These are phyloP conservation scores for Halcyon leucocephala DNA, from an alignment of 2,797 vertebrate genomes.

Conservation along the genomic window DNA sequence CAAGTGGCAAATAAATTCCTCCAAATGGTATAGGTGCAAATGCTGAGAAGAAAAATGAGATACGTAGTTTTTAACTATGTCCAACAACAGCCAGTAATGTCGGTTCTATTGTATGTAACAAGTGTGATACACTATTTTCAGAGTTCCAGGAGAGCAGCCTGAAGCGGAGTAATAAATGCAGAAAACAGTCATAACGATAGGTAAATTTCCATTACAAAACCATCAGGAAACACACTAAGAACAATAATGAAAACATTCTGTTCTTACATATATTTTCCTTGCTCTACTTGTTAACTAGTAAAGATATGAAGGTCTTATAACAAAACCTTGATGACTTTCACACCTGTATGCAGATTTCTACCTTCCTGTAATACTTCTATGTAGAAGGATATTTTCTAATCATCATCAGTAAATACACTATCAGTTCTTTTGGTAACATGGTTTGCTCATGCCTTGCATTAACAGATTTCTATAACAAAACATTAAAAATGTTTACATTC, in stretches of 20 bases:
- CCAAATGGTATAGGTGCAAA: conserved; percentile 98
- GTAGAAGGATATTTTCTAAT: not conserved
- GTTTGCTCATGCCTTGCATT: not conserved
- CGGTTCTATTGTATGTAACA: not conserved
- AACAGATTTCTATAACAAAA: not conserved
- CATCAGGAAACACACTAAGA: not conserved
- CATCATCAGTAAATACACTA: not conserved
- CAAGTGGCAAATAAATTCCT: conserved; percentile 95
- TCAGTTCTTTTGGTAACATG: not conserved
- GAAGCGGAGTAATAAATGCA: not conserved
- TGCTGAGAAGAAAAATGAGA: conserved; percentile 76
- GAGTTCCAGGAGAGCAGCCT: not conserved
- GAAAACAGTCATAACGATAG: not conserved
- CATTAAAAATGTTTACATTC: not conserved
- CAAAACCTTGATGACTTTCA: not conserved
- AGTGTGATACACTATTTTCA: not conserved
- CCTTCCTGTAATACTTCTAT: not conserved
- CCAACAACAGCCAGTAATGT: not conserved
- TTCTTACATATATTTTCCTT: not conserved
- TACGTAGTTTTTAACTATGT: not conserved
- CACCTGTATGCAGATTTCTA: not conserved
- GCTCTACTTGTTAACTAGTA: not conserved
- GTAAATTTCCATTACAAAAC: not conserved
- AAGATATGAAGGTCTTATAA: not conserved
- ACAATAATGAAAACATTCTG: not conserved